Conservation (phyloP, 2,888 invertebrate species). For the Drosophila suboccidentalis region DNA sequence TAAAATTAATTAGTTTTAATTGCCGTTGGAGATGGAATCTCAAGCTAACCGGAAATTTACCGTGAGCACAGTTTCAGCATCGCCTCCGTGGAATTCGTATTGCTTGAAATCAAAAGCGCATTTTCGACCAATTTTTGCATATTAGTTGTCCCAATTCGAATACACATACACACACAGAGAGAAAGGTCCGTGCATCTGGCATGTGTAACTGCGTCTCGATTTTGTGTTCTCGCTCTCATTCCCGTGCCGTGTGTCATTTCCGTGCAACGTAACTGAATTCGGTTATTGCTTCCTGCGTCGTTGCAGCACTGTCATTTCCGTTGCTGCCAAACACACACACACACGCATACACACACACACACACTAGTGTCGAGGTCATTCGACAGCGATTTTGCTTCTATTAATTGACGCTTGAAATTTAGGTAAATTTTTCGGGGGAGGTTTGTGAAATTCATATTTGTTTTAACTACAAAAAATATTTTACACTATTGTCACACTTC, state of each 20-base stretch:
- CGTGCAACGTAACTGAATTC: constrained; percentile 74
- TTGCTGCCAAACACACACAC: constrained; percentile 53
- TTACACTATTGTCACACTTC: constrained; percentile 32
- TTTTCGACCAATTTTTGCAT: constrained; percentile 47
- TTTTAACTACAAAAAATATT: constrained; percentile 30
- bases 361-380: constrained; percentile 57
- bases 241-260: constrained; percentile 70
- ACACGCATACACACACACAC: constrained; percentile 15
- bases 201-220: constrained; percentile 9
- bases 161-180: neutral
- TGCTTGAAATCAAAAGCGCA: constrained; percentile 16
- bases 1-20: neutral
- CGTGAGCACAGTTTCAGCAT: neutral
- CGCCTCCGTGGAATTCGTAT: neutral
- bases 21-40: neutral
- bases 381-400: constrained; percentile 36
- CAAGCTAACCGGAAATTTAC: constrained; percentile 11
- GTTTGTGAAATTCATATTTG: constrained; percentile 39
- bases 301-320: constrained; percentile 73
- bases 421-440: constrained; percentile 18
- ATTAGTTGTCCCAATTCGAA: constrained; percentile 41
- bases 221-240: constrained; percentile 17
- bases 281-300: constrained; percentile 76
- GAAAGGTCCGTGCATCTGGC: constrained; percentile 15
- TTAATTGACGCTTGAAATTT: constrained; percentile 58